Base-by-base conservation (phyloP, 1,140 invertebrate genomes). In the Caenorhabditis briggsae region DNA sequence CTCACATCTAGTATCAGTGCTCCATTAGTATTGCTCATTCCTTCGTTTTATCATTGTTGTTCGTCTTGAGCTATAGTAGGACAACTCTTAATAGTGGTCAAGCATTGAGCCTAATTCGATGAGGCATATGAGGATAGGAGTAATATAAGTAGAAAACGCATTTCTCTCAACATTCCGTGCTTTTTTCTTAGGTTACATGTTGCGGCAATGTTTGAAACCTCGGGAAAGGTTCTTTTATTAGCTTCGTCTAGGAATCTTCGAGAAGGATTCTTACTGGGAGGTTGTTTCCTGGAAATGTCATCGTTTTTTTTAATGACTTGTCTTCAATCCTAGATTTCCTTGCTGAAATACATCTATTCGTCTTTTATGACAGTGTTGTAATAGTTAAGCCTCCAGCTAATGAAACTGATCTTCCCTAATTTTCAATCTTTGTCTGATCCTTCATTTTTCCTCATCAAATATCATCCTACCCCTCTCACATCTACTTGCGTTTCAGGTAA, bases 41-140 rank as follows among this genome's bases (percentile, higher is more conserved):
- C 46, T 43, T n/a, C 8, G 5, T 70, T 70, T 23, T 43, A 2
- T 11, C 23, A 5, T 23, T 23, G 20, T 78, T 11, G 43, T 9
- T 12, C 23, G 14, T 53, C 2, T 18, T 78, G 18, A 20, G 23
- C n/a, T 5, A 53, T 23, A 70, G 33, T 43, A 61, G 23, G n/a
- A n/a, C 20, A 61, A 23, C 9, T 7, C 43, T 43, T 65, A 65
- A 65, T 70, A 70, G 33, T 16, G 64, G 70, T 78, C 70, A 78
- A 33, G 18, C 12, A 11, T 78, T 78, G 70, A 78, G n/a, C 9
- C 18, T 78, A 78, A 78, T 78, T 20, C 46, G 7, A 48, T 53
- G 46, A 18, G 70, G 50, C 70, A 78, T 46, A 50, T 12, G 23
- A 23, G 11, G 46, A 78, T 20, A 23, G 12, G 64, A 43, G 46